Evolutionary conservation across 2,888 invertebrate species (phyloP), one percentile per base, ranked within the genome.

Genomic region (Notodonta ziczac): DNA sequence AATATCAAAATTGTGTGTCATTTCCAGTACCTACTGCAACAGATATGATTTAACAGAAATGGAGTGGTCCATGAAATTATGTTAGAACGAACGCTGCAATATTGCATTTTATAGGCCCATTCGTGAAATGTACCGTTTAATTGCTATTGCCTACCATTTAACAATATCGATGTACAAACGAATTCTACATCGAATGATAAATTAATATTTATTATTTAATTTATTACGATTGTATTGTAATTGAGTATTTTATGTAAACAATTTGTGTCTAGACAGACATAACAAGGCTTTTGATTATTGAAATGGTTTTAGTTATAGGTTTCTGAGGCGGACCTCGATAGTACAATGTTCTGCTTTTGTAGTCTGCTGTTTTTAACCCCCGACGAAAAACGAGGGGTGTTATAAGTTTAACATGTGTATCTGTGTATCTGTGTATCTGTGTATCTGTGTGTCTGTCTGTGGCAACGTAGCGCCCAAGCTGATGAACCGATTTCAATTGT

Each of bases 51-150:
- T 80, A 81, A 77, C 79, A 73, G 77, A 76, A 78, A 80, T 75
- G 77, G 78, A 83, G 74, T 83, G 80, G 73, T 65, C 79, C 84
- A 74, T 85, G 83, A 85, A 87, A 87, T 87, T 77, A 85, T 86
- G 77, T 84, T 86, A 86, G 83, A 83, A 84, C 80, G 76, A 78
- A 75, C 77, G 81, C 67, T 77, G 72, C 70, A 68, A 82, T 84
- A 83, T 80, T 83, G 83, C 83, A 77, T 71, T 78, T 24, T 24
- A 76, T 76, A 74, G 72, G 74, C 72, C 66, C 70, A 68, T 76
- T 77, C 62, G 64, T 77, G 78, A 78, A 80, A 77, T 79, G 70
- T 69, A 73, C 65, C 67, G 73, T 72, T 77, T 77, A 78, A 81
- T 80, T 78, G 72, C 57, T 52, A 53, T 53, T 53, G 14, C 10